Conservation (phyloP, 2,797 vertebrate species). For the Cichlasoma orientale region DNA sequence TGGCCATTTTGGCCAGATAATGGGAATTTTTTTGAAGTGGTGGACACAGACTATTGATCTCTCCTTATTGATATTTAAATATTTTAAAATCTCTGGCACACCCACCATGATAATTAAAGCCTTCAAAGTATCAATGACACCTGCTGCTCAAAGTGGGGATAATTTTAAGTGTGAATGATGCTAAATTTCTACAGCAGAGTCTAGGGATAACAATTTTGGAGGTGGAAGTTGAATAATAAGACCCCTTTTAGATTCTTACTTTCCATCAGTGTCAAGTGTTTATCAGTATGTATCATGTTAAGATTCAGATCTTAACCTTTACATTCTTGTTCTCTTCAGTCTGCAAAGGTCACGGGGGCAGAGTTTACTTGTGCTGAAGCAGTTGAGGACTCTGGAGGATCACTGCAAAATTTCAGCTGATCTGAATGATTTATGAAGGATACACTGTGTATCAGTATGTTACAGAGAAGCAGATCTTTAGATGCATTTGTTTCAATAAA, state of each 20-base stretch:
- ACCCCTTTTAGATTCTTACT: not conserved
- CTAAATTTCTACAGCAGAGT: not conserved
- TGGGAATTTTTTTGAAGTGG: too few relatives aligned
- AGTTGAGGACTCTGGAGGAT: constrained; percentile 3
- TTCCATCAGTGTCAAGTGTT: not conserved
- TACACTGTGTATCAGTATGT: constrained; percentile 10
- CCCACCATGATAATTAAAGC: not conserved
- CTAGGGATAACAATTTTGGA: not conserved
- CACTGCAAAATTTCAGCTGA: not conserved
- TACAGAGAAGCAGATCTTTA: constrained; percentile 3
- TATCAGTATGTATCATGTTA: not conserved
- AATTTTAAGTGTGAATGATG: not conserved
- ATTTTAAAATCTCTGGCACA: not conserved
- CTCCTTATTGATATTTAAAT: too few relatives aligned
- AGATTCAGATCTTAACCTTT: not conserved
- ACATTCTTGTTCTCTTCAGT: constrained; percentile 35
- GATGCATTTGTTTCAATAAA: constrained; percentile 50
- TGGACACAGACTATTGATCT: too few relatives aligned
- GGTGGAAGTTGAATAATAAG: accelerated
- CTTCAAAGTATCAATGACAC: not conserved
- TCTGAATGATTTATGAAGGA: constrained; percentile 16
- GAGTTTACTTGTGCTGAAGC: constrained; percentile 81
- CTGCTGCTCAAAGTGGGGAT: not conserved
- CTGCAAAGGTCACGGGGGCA: constrained; percentile 83
- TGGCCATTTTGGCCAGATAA: too few relatives aligned